Conservation (phyloP, 1,140 invertebrate species). For the Diabrotica undecimpunctata region DNA sequence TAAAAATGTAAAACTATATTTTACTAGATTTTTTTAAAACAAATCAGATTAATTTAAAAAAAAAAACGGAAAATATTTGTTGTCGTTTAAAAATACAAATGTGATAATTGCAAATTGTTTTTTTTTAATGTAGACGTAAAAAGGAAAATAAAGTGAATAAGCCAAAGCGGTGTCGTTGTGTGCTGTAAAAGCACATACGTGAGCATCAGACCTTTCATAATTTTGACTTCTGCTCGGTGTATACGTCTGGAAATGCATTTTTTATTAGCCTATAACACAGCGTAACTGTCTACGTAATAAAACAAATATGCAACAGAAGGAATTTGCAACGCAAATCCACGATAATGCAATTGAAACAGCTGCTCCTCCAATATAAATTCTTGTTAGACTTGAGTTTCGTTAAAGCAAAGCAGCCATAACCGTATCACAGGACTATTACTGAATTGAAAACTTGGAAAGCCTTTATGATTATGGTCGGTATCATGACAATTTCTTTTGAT, state of each 20-base stretch:
- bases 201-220: neutral
- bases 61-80: too few species aligned
- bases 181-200: neutral
- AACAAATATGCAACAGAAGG: neutral
- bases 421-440: neutral
- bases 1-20: too few species aligned
- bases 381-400: neutral
- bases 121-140: too few species aligned
- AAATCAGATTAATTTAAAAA: too few species aligned
- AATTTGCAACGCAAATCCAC: slow-evolving; percentile 12
- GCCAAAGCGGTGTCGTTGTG: neutral
- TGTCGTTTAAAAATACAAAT: too few species aligned
- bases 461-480: neutral
- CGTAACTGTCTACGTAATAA: slow-evolving; percentile 6
- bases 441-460: neutral
- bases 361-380: neutral
- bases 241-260: neutral
- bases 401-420: neutral
- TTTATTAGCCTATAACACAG: slow-evolving; percentile 1
- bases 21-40: too few species aligned
- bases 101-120: too few species aligned
- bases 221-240: neutral
- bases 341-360: slow-evolving; percentile 9
- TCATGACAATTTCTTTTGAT: slow-evolving; percentile 2
- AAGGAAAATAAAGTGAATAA: neutral